Evolutionary conservation across 1,140 invertebrate genomes (phyloP).

Genomic region (Sweltsa coloradensis): DNA sequence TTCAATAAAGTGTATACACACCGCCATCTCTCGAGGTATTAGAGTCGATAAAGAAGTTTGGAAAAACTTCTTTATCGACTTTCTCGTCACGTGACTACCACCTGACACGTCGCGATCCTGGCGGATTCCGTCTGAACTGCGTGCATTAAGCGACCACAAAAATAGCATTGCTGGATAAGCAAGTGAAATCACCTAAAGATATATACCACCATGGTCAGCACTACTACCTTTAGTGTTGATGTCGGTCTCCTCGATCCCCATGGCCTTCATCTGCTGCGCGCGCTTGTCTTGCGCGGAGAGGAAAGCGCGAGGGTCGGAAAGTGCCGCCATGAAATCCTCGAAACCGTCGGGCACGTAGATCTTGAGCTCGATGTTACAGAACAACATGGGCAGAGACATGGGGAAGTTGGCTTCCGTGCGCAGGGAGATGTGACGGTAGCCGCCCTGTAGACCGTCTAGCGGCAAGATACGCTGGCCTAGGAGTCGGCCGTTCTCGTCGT

Average conservation of each 20-base stretch:
- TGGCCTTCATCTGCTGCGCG: slow-evolving; percentile 82
- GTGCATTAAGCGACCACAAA: too few relatives aligned
- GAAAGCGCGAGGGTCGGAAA: slow-evolving; percentile 91
- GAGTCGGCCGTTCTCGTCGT: slow-evolving; percentile 95
- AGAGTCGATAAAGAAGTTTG: too few relatives aligned
- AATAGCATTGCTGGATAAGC: too few relatives aligned
- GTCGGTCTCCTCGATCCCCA: slow-evolving; percentile 82
- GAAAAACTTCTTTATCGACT: too few relatives aligned
- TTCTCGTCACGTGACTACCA: too few relatives aligned
- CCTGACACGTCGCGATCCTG: too few relatives aligned
- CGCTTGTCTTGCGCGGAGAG: slow-evolving; percentile 79
- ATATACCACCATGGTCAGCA: too few relatives aligned
- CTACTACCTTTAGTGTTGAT: too few relatives aligned
- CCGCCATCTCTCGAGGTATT: too few relatives aligned
- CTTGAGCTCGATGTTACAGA: slow-evolving; percentile 98
- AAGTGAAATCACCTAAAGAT: too few relatives aligned
- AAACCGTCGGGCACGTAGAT: slow-evolving; percentile 99
- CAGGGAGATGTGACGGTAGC: slow-evolving; percentile 94
- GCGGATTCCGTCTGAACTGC: too few relatives aligned
- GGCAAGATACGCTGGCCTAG: slow-evolving; percentile 96
- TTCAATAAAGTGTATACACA: too few relatives aligned
- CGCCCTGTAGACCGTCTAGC: slow-evolving; percentile 92
- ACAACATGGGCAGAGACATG: slow-evolving; percentile 95
- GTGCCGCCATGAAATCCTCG: slow-evolving; percentile 95
- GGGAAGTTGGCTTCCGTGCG: slow-evolving; percentile 98